Percentiles rank a stretch among this genome's conserved stretches.
These are phyloP conservation scores for Mandrillus leucophaeus DNA, from an alignment of 2,113 vertebrate species.

Conservation along the genomic window DNA sequence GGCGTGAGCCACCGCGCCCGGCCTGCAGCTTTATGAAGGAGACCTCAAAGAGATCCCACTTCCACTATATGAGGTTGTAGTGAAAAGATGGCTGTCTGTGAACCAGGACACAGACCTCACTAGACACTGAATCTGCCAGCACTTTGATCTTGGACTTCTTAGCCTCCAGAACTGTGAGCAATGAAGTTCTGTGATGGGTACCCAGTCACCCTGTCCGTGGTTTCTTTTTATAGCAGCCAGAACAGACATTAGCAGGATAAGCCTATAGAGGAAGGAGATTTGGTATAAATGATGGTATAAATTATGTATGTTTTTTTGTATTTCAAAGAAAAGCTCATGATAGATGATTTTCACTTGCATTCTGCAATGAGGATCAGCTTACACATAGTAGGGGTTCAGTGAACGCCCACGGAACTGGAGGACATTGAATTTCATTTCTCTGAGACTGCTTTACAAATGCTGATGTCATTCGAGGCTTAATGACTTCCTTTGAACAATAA, in stretches of 20 bases:
- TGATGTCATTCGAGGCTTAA: accelerated
- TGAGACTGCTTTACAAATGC: not conserved
- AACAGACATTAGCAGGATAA: too few species aligned
- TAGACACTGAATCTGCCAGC: not conserved
- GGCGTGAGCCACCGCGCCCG: too few species aligned
- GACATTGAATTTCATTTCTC: not conserved
- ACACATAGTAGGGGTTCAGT: accelerated
- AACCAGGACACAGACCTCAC: not conserved
- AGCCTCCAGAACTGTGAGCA: not conserved
- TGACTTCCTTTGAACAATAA: not conserved
- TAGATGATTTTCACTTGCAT: accelerated
- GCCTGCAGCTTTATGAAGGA: not conserved
- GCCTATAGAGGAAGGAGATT: not conserved
- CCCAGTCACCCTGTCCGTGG: not conserved
- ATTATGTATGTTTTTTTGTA: accelerated
- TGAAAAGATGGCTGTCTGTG: not conserved
- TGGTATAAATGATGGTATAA: not conserved
- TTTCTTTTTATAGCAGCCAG: not conserved
- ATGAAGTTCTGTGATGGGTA: not conserved
- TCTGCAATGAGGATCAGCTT: not conserved
- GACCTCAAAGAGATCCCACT: not conserved
- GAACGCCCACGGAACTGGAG: accelerated
- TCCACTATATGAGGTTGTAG: too few species aligned
- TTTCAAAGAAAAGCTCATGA: not conserved
- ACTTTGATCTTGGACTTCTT: not conserved